Base-by-base conservation (phyloP, 2,888 invertebrate genomes). In the Drosophila hamatofila region DNA sequence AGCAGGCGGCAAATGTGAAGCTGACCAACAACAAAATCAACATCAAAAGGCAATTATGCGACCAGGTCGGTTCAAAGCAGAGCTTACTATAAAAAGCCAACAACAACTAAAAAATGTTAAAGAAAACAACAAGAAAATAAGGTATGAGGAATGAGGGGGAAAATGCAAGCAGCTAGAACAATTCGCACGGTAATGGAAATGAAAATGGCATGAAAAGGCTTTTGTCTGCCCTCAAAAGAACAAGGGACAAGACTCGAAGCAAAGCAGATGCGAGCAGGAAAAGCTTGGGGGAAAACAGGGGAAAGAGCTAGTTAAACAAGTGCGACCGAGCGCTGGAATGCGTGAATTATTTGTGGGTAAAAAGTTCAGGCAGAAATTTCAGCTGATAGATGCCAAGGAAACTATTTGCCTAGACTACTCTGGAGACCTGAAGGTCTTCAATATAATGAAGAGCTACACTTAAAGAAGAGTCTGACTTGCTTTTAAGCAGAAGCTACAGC, bases 131-230 rank as follows among this genome's bases (percentile, higher is more conserved):
- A 80, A 80, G 77, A 63, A 62, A 59, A 62, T 58, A 56, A 9
- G 30, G 30, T 9, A 30, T 16, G 35, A 6, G 60, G 23, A 9
- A 12, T n/a, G 21, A n/a, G 16, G 44, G 52, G 41, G n/a, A n/a
- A 52, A 23, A 52, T 39, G 51, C 54, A 49, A 37, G 58, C 48
- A 37, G 60, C 52, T 68, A 55, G 57, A 75, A 75, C 60, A 75
- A 79, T 85, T 89, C 84, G 80, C 88, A 85, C 72, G 80, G 71
- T 75, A 88, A 84, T 78, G 89, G 75, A 83, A 80, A 82, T 85
- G 89, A 69, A 86, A 88, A 82, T 73, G 80, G 71, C 82, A 75
- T 78, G 75, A 81, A 83, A 86, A 83, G 72, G 65, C 89, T 80
- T 77, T 82, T 80, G 86, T 79, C 12, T 37, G 68, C 39, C 52